These are phyloP conservation scores for Oxygymnocypris stewartii DNA, from an alignment of 2,113 vertebrate species.

Conservation along the genomic window DNA sequence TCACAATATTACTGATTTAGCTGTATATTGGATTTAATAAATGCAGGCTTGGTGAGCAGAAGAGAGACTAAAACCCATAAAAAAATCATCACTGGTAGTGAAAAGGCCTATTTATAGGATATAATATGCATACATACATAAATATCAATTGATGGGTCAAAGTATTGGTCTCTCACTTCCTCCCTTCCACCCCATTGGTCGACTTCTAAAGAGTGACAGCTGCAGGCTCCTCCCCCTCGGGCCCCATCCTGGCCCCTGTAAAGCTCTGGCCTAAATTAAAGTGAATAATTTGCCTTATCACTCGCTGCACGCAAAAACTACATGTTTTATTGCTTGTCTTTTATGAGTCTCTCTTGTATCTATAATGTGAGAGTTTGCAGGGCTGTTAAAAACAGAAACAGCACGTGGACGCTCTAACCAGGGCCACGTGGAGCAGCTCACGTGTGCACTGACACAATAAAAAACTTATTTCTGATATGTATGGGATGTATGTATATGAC, in stretches of 20 bases:
- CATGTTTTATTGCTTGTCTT: slow-evolving; percentile 53
- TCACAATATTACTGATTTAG: too few relatives aligned
- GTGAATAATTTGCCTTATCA: slow-evolving; percentile 52
- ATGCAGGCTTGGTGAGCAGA: too few relatives aligned
- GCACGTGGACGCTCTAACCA: slow-evolving; percentile 41
- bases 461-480: neutral
- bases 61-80: too few relatives aligned
- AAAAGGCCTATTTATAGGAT: too few relatives aligned
- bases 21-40: too few relatives aligned
- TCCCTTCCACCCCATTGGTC: neutral
- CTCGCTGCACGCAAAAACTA: slow-evolving; percentile 34
- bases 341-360: slow-evolving; percentile 53
- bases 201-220: neutral
- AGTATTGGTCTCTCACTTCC: too few relatives aligned
- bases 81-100: too few relatives aligned
- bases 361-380: slow-evolving; percentile 46
- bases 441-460: slow-evolving; percentile 11
- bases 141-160: neutral
- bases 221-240: neutral
- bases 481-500: too few relatives aligned
- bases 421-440: slow-evolving; percentile 41
- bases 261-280: slow-evolving; percentile 51
- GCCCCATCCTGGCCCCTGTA: slow-evolving; percentile 16
- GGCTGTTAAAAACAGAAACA: slow-evolving; percentile 52
- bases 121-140: too few relatives aligned